Evolutionary conservation across 37 sponge, comb jelly and placozoan genomes (phyloP), one percentile per base, ranked within the genome.

Genomic region (Aplysina aerophoba): DNA sequence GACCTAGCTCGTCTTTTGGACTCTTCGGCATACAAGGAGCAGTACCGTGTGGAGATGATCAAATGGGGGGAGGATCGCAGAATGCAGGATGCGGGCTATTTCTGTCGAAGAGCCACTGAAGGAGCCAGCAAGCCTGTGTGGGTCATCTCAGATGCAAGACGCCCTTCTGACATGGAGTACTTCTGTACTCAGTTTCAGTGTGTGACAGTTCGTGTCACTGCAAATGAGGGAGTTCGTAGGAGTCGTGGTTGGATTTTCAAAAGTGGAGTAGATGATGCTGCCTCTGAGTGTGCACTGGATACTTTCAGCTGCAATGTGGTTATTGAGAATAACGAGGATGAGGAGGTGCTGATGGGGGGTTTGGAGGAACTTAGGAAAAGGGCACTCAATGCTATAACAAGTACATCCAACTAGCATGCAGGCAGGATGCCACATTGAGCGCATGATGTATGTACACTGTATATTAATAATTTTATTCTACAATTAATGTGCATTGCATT

Each of bases 211-310:
- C 73, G 92, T 40, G 88, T 98, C 36, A 41, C n/a, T 30, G 96
- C 96, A 34, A 83, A 60, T 65, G 89, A 90, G 38, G 89, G 59
- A 5, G 85, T 87, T 60, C 66, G 98, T 41, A 74, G 19, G 44
- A 37, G 16, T 40, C 85, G 98, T 38, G 98, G 98, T 21, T 98
- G 96, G 96, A 54, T 38, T 39, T 98, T 91, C 63, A 81, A 59
- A 50, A 74, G n/a, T 3, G 89, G 91, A 3, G 93, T 98, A 44
- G 98, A 98, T 84, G 88, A 98, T 77, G 89, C 93, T 15, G 79
- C 67, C 12, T 98, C 98, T 11, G 98, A 98, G 86, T 98, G 98
- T 87, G 94, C 81, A 13, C 83, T 98, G 59, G 98, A 98, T 66
- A 62, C 79, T 14, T 86, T 87, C 78, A 55, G 28, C 0, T 89